Conservation (phyloP, 2,888 invertebrate genomes). For the Eupithecia vulgata region DNA sequence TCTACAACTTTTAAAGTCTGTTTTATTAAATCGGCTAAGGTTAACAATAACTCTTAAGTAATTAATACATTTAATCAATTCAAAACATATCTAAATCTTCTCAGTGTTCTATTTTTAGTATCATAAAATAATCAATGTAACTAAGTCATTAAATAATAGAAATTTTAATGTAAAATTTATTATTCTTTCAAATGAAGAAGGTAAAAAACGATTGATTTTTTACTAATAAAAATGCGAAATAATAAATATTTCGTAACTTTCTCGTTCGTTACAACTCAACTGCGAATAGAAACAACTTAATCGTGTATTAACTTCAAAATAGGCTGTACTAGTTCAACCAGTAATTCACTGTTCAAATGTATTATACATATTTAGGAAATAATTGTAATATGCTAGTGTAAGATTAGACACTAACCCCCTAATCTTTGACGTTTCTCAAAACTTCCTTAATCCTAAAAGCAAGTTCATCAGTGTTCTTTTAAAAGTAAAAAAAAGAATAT, state of each 20-base stretch:
- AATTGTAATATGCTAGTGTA: neutral
- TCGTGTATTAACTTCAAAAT: neutral
- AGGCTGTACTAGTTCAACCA: neutral
- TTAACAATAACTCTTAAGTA: conserved; percentile 34
- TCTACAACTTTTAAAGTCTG: conserved; percentile 22
- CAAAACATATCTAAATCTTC: conserved; percentile 42
- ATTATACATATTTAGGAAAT: neutral
- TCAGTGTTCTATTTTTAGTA: conserved; percentile 26
- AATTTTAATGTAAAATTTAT: neutral
- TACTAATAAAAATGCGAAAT: neutral
- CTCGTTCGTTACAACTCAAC: neutral
- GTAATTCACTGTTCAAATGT: neutral
- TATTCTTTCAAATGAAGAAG: neutral
- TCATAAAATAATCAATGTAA: conserved; percentile 9
- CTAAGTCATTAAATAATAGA: neutral
- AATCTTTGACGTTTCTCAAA: neutral
- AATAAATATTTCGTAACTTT: neutral
- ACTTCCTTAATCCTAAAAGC: neutral
- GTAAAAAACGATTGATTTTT: neutral
- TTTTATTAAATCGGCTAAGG: conserved; percentile 29
- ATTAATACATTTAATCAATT: conserved; percentile 38
- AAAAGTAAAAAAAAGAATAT: neutral
- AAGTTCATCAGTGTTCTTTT: neutral
- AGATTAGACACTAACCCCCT: neutral
- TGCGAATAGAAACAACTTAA: neutral